These are phyloP conservation scores for Hydriomena furcata DNA, from an alignment of 2,888 invertebrate species.

Conservation along the genomic window DNA sequence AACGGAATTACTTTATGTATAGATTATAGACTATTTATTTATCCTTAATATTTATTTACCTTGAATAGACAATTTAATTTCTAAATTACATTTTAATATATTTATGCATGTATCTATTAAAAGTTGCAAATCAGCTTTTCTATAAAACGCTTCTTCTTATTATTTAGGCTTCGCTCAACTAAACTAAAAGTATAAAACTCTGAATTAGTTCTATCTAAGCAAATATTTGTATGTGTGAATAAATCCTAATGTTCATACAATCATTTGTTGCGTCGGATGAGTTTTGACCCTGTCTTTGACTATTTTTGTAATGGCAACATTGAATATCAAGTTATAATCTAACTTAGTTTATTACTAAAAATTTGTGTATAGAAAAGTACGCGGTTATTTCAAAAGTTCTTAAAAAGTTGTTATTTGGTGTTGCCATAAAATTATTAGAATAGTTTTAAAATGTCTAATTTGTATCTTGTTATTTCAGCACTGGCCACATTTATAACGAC, in stretches of 20 bases:
- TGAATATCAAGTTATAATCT: slow-evolving; percentile 44
- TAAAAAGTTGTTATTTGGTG: slow-evolving; percentile 37
- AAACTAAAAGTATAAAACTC: slow-evolving; percentile 22
- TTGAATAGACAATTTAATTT: slow-evolving; percentile 44
- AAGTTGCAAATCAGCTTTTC: slow-evolving; percentile 36
- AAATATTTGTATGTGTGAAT: slow-evolving; percentile 15
- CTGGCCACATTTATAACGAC: slow-evolving; percentile 74
- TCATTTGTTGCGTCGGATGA: slow-evolving; percentile 66
- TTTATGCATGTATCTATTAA: slow-evolving; percentile 45
- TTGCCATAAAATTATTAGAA: slow-evolving; percentile 27
- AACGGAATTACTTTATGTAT: not conserved
- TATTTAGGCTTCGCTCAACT: slow-evolving; percentile 76
- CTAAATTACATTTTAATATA: slow-evolving; percentile 2
- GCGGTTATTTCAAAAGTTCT: too few relatives aligned
- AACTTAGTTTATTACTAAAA: too few relatives aligned
- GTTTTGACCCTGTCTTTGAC: slow-evolving; percentile 60
- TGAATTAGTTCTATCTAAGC: slow-evolving; percentile 10
- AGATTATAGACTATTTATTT: slow-evolving; percentile 4
- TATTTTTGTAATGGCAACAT: slow-evolving; percentile 49
- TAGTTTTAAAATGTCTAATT: slow-evolving; percentile 17
- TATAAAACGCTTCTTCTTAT: slow-evolving; percentile 70
- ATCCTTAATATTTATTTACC: slow-evolving; percentile 19
- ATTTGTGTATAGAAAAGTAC: too few relatives aligned
- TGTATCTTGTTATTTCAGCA: slow-evolving; percentile 61
- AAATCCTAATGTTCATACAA: slow-evolving; percentile 45